phyloP scores from a whole-genome alignment of 2,797 vertebrate species.

The Valencia hispanica region DNA sequence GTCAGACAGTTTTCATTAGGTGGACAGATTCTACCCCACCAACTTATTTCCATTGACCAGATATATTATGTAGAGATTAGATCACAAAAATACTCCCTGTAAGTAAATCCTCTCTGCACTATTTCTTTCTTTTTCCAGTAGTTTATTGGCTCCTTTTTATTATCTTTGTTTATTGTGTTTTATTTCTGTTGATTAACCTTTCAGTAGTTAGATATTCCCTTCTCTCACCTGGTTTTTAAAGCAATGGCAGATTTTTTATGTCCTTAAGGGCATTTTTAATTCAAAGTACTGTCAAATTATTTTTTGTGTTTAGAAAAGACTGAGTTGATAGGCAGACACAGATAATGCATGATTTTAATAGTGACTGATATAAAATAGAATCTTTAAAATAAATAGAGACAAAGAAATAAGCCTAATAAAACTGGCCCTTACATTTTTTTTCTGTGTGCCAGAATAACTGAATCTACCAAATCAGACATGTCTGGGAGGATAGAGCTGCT shows the following conservation, averaged over 20 bases:
- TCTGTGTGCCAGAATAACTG: neutral
- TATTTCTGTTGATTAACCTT: neutral
- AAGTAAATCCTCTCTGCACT: neutral
- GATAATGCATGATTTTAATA: neutral
- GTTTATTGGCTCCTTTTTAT: neutral
- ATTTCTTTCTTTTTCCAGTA: neutral
- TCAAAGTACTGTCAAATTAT: neutral
- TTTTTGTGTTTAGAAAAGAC: neutral
- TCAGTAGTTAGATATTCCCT: neutral
- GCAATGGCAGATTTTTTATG: neutral
- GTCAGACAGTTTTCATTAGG: no score
- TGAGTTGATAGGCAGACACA: neutral
- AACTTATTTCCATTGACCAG: no score
- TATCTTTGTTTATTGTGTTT: neutral
- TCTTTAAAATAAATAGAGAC: neutral
- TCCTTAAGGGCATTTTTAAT: neutral
- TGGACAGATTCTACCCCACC: no score
- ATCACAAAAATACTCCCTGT: neutral
- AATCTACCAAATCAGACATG: neutral
- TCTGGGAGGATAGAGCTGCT: neutral
- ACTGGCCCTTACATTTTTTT: neutral
- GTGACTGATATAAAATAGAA: neutral
- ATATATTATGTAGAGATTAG: neutral
- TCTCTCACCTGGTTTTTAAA: neutral
- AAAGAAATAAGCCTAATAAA: neutral